phyloP scores from a whole-genome alignment of 2,797 vertebrate genomes.

The Ficedula albicollis region DNA sequence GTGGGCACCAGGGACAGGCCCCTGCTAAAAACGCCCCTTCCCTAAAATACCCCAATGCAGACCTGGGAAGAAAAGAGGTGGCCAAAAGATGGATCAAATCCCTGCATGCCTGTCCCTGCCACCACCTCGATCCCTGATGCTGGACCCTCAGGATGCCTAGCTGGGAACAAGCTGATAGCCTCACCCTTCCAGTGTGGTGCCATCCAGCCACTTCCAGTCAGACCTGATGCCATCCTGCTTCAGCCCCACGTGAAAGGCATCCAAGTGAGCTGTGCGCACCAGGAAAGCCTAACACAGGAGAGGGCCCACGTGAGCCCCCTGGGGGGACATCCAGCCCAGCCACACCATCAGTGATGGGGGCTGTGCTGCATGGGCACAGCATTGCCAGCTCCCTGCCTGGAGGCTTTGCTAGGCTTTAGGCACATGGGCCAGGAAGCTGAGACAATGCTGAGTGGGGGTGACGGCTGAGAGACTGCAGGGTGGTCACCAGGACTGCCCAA shows the following conservation, averaged over 20 bases:
- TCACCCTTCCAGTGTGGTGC: neutral
- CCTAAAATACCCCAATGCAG: neutral
- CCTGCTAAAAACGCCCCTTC: neutral
- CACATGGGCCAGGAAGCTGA: accelerated
- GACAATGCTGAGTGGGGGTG: neutral
- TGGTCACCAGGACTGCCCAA: neutral
- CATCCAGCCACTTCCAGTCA: constrained; percentile 54
- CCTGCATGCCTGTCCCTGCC: neutral
- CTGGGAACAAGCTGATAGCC: neutral
- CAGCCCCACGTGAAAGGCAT: constrained; percentile 8
- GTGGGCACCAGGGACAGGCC: no score
- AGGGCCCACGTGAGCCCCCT: neutral
- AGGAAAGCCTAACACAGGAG: constrained; percentile 16
- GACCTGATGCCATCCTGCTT: neutral
- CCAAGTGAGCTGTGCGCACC: neutral
- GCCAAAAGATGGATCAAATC: neutral
- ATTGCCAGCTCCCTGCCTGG: neutral
- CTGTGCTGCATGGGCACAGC: neutral
- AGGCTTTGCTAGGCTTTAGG: neutral
- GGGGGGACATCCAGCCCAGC: neutral
- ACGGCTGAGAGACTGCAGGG: neutral
- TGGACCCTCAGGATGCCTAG: neutral
- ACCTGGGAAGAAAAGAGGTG: neutral
- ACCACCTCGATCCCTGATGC: accelerated
- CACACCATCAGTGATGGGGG: accelerated